Conservation (phyloP, 2,888 invertebrate species). For the Masnerella sp. region DNA sequence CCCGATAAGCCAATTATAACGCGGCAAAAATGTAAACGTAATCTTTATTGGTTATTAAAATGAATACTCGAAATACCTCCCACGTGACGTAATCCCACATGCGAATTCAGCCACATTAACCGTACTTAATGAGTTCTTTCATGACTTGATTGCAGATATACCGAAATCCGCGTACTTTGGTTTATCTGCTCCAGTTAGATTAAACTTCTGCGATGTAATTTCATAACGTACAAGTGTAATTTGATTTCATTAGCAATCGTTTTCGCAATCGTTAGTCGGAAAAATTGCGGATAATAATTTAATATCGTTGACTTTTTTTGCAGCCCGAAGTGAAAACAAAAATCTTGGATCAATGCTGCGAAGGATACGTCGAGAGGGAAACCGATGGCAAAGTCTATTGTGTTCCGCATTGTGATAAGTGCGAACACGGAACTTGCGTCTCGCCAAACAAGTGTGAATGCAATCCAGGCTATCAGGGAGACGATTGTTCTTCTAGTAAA, state of each 20-base stretch:
- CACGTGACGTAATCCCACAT: constrained; percentile 22
- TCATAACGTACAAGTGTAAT: too few relatives aligned
- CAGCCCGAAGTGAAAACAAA: constrained; percentile 85
- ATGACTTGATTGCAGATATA: constrained; percentile 20
- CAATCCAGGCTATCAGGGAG: constrained; percentile 82
- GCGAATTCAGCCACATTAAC: constrained; percentile 13
- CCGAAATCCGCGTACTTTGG: constrained; percentile 12
- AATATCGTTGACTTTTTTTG: constrained; percentile 57
- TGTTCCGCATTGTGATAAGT: constrained; percentile 77
- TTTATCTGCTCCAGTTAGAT: constrained; percentile 11
- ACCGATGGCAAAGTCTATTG: constrained; percentile 71
- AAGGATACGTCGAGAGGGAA: constrained; percentile 83
- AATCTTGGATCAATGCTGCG: constrained; percentile 86
- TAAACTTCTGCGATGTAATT: not conserved
- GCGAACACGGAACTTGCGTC: constrained; percentile 80
- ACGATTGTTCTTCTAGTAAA: constrained; percentile 81
- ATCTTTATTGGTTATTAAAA: constrained; percentile 9
- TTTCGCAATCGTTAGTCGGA: not conserved
- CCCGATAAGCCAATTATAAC: too few relatives aligned
- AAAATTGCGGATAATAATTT: too few relatives aligned
- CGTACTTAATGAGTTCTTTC: constrained; percentile 19
- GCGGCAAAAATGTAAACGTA: constrained; percentile 1
- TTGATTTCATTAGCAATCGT: not conserved
- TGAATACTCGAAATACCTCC: constrained; percentile 6
- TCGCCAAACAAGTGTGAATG: constrained; percentile 81